These are phyloP conservation scores for Pseudochromis fuscus DNA, from an alignment of 2,797 vertebrate species.

Conservation along the genomic window DNA sequence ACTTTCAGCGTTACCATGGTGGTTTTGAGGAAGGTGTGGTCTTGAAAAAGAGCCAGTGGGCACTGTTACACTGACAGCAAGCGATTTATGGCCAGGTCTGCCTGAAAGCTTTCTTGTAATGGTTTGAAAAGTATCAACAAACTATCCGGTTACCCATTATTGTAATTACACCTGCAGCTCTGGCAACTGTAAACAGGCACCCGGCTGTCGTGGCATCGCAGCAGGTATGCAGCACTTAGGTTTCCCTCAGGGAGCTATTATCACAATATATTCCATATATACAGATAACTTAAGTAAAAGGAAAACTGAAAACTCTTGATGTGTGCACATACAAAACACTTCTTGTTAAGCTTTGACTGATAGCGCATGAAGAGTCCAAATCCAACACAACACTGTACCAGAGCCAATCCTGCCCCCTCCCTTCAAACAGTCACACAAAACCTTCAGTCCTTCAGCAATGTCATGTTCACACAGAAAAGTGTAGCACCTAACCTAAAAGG, in stretches of 20 bases:
- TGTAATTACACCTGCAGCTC: slow-evolving; percentile 60
- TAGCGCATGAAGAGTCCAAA: slow-evolving; percentile 4
- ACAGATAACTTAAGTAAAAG: slow-evolving; percentile 14
- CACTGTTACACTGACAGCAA: slow-evolving; percentile 58
- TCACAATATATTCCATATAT: slow-evolving; percentile 13
- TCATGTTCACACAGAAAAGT: background rate
- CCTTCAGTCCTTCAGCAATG: background rate
- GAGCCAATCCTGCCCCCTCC: background rate
- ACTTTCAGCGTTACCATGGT: slow-evolving; percentile 57
- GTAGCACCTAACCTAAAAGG: too few species aligned
- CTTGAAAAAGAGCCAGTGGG: slow-evolving; percentile 57
- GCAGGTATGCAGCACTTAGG: slow-evolving; percentile 8
- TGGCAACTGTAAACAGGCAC: slow-evolving; percentile 34
- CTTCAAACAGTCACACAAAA: slow-evolving; percentile 1
- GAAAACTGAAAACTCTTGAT: slow-evolving; percentile 6
- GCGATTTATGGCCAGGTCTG: slow-evolving; percentile 65
- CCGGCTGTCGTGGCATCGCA: slow-evolving; percentile 16
- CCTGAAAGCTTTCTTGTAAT: slow-evolving; percentile 51
- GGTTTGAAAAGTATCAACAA: slow-evolving; percentile 54
- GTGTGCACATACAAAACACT: background rate
- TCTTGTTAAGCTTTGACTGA: background rate
- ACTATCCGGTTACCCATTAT: slow-evolving; percentile 29
- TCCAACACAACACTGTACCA: background rate
- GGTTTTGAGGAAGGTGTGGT: slow-evolving; percentile 50
- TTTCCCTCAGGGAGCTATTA: slow-evolving; percentile 19